phyloP scores from a whole-genome alignment of 2,113 vertebrate genomes.

The Megaceryle maxima region DNA sequence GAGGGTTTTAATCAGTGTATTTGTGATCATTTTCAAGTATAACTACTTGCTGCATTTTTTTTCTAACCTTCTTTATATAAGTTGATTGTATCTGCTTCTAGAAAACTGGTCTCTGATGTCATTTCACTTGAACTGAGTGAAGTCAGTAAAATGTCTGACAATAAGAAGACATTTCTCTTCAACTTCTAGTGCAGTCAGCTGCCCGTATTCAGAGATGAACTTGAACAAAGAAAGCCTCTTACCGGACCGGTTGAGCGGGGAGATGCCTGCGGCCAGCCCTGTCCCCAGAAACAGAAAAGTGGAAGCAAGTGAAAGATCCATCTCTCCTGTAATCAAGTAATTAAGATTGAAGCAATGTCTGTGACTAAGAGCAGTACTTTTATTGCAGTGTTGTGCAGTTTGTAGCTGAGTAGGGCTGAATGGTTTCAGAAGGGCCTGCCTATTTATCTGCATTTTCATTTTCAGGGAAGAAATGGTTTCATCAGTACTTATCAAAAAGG shows the following conservation, averaged over 20 bases:
- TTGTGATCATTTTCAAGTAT: neutral
- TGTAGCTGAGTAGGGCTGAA: neutral
- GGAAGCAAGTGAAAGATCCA: slow-evolving; percentile 72
- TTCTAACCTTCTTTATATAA: neutral
- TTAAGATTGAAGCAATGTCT: neutral
- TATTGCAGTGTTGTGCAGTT: neutral
- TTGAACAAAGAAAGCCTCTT: slow-evolving; percentile 83
- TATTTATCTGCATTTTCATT: neutral
- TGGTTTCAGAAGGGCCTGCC: neutral
- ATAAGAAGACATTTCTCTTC: slow-evolving; percentile 41
- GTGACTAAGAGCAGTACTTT: neutral
- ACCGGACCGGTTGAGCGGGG: slow-evolving; percentile 83
- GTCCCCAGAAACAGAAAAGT: slow-evolving; percentile 71
- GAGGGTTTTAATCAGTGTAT: neutral
- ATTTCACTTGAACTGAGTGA: neutral
- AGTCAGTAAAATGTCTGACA: neutral
- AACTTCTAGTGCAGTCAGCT: slow-evolving; percentile 77
- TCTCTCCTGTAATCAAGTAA: slow-evolving; percentile 77
- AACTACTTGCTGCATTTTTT: neutral
- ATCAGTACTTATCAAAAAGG: neutral
- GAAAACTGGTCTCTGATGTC: neutral
- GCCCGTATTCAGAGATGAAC: slow-evolving; percentile 87
- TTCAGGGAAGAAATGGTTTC: neutral
- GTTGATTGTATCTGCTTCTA: neutral
- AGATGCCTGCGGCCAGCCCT: slow-evolving; percentile 75